Evolutionary conservation across 2,888 invertebrate species (phyloP).

Genomic region (Priapulus caudatus): DNA sequence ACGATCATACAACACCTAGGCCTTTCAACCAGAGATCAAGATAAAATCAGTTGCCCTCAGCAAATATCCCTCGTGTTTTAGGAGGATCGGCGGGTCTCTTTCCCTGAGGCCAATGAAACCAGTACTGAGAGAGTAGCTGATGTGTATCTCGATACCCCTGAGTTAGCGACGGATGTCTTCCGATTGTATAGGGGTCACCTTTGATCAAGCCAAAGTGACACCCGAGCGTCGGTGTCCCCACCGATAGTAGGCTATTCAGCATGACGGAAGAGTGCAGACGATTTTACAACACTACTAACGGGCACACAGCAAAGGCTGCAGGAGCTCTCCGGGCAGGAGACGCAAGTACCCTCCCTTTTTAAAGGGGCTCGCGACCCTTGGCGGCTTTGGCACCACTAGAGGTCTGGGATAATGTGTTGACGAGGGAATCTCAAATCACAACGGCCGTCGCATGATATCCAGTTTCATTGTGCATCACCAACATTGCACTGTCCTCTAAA

Average conservation of each 20-base stretch:
- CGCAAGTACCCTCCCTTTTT: conserved; percentile 22
- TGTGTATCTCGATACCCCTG: conserved; percentile 23
- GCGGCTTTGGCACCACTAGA: too few species aligned
- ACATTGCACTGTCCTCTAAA: background rate
- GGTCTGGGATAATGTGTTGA: too few species aligned
- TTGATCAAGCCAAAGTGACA: conserved; percentile 21
- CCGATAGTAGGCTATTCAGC: conserved; percentile 5
- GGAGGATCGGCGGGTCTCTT: conserved; percentile 27
- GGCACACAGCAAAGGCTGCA: conserved; percentile 10
- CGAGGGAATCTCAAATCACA: conserved; percentile 2
- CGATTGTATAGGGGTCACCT: too few species aligned
- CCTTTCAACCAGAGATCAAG: conserved; percentile 24
- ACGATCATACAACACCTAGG: conserved; percentile 21
- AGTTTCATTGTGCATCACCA: background rate
- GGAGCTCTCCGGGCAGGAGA: conserved; percentile 14
- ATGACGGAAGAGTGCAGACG: background rate
- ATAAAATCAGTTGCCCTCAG: conserved; percentile 11
- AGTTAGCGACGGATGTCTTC: conserved; percentile 23
- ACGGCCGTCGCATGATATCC: background rate
- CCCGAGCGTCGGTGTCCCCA: conserved; percentile 21
- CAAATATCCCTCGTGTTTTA: conserved; percentile 22
- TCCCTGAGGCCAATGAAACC: conserved; percentile 24
- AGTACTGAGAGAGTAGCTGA: conserved; percentile 10
- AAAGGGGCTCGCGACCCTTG: conserved; percentile 22
- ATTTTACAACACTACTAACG: conserved; percentile 12